Base-by-base conservation (phyloP, 1,140 invertebrate species). In the Bombus balteatus region DNA sequence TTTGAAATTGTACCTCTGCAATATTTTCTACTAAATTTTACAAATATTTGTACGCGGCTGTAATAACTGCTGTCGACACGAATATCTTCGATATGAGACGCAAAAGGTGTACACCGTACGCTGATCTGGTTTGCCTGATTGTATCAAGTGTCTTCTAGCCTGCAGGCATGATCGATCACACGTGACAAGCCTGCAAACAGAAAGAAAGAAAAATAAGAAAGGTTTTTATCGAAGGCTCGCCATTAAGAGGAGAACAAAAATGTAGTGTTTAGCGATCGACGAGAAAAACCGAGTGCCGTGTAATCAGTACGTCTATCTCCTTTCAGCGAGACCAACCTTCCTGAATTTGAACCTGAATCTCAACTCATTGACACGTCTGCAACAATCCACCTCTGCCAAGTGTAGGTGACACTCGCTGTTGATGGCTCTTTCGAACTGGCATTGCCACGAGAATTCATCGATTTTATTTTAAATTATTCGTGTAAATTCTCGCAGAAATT, bases 251-350 rank as follows among this genome's bases (percentile, higher is more conserved):
- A 68, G 62, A 87, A 81, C 57, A 57, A 32, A 79, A n/a, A 76
- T 82, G 86, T 92, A 90, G 70, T 39, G 15, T 85, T 90, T 80
- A 83, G 65, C 86, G 91, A 81, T 73, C n/a, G 66, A 85, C 65
- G 57, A 43, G 28, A 79, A 66, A 81, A 68, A 87, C 15, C 25
- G 66, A 89, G 78, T 83, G 84, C 86, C 81, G 90, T 91, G 89
- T 94, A 94, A 94, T 85, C 85, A 88, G 91, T 88, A 85, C 87
- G 92, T 94, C 91, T 94, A 90, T 94, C 93, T 94, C 96, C 96
- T 98, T 98, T 96, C 98, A 99, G 98, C 98, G 96, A 98, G 98
- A 94, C 98, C 98, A 95, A 99, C 98, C 95, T 99, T 98, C 97
- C 97, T 99, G 96, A 99, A 98, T 97, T 97, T 98, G 95, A 98